Conservation (phyloP, 2,888 invertebrate genomes). For the Eupithecia dodoneata region DNA sequence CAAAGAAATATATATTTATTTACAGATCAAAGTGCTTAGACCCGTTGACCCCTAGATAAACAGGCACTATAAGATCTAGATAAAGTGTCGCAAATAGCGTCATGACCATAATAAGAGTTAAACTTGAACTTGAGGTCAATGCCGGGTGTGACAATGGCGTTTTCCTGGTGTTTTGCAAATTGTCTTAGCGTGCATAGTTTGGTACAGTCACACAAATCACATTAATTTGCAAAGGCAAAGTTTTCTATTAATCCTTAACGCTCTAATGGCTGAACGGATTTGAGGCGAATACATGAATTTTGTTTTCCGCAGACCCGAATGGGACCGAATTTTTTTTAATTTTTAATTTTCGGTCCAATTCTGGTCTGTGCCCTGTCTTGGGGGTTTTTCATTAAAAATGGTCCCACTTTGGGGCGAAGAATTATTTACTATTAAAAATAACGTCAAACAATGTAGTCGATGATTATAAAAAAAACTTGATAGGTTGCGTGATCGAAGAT, state of each 20-base stretch:
- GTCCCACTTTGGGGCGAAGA: no score
- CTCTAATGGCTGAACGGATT: no score
- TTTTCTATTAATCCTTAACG: no score
- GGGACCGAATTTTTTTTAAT: no score
- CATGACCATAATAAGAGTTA: slow-evolving; percentile 16
- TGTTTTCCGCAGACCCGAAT: no score
- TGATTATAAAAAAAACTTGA: neutral
- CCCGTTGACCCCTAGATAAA: slow-evolving; percentile 6
- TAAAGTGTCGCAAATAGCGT: slow-evolving; percentile 27
- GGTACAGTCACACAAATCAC: neutral
- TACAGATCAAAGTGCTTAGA: neutral
- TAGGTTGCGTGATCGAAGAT: neutral
- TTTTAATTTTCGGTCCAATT: no score
- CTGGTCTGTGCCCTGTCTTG: no score
- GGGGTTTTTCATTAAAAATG: no score
- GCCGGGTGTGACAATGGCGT: slow-evolving; percentile 18
- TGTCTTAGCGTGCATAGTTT: neutral
- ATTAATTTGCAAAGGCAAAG: neutral
- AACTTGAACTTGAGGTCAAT: slow-evolving; percentile 41
- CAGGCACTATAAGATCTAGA: slow-evolving; percentile 1
- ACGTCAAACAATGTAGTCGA: neutral
- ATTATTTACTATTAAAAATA: neutral
- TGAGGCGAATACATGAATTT: no score
- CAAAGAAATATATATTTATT: neutral
- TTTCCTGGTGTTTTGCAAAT: slow-evolving; percentile 25